Conservation (phyloP, 2,113 vertebrate genomes). For the Atrichornis clamosus region DNA sequence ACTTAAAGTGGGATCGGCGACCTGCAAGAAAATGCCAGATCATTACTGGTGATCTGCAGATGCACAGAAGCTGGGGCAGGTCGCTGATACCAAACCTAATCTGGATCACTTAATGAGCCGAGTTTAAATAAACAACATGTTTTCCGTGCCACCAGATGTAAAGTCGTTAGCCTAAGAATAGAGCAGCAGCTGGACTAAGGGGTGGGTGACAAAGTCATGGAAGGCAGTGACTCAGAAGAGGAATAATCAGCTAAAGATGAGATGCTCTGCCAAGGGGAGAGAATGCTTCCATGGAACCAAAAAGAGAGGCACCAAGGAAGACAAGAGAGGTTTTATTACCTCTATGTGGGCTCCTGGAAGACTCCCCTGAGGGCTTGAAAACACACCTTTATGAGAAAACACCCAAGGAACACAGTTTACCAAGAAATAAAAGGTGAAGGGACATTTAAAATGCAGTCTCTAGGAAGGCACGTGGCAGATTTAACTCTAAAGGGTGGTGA, state of each 20-base stretch:
- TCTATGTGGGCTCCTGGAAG: background rate
- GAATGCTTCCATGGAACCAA: background rate
- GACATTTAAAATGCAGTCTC: background rate
- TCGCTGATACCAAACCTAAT: background rate
- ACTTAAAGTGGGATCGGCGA: background rate
- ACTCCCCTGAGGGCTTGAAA: background rate
- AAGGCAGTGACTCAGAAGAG: conserved; percentile 1
- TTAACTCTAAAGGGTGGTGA: background rate
- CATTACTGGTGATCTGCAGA: background rate
- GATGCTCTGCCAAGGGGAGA: background rate
- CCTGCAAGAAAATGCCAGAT: background rate
- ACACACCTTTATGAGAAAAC: background rate
- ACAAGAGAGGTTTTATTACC: background rate
- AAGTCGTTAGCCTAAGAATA: background rate
- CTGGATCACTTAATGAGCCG: conserved; percentile 16
- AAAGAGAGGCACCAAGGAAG: background rate
- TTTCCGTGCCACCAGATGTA: background rate
- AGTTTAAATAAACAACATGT: conserved; percentile 30
- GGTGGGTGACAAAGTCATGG: background rate
- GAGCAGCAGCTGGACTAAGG: background rate
- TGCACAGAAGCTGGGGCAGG: background rate
- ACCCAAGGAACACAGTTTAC: background rate
- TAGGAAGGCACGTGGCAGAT: background rate
- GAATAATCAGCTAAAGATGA: conserved; percentile 27
- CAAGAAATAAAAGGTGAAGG: background rate